A percentile compares a stretch with the other conserved stretches of the same genome.
Evolutionary conservation across 1,140 invertebrate species (phyloP).

Genomic region (Cherax destructor): DNA sequence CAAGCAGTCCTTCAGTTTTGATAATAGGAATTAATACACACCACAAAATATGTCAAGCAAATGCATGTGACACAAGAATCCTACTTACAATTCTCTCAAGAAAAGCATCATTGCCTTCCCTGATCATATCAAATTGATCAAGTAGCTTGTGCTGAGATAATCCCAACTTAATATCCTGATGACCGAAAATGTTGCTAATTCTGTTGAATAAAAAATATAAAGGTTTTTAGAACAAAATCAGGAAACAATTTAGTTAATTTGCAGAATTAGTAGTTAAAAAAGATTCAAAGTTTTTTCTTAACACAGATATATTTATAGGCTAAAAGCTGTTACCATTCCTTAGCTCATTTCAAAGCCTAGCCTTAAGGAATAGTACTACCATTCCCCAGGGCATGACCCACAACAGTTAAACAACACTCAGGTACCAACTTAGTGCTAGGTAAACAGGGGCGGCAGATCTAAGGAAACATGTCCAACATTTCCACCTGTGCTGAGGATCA

Average conservation of each 20-base stretch:
- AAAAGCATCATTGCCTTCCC: constrained; percentile 87
- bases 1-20: too few relatives aligned
- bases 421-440: too few relatives aligned
- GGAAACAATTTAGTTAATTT: background rate
- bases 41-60: too few relatives aligned
- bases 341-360: too few relatives aligned
- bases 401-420: too few relatives aligned
- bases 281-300: background rate
- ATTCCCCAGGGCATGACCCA: too few relatives aligned
- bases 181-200: constrained; percentile 46
- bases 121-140: constrained; percentile 84
- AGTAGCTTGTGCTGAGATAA: constrained; percentile 78
- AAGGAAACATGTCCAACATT: too few relatives aligned
- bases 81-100: constrained; percentile 85
- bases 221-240: background rate
- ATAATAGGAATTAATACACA: too few relatives aligned
- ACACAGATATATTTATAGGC: background rate
- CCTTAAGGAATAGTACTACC: too few relatives aligned
- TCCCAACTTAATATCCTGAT: constrained; percentile 50
- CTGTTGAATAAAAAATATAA: constrained; percentile 15
- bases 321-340: too few relatives aligned
- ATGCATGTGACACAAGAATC: background rate
- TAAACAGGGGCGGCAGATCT: too few relatives aligned
- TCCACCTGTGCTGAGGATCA: too few relatives aligned
- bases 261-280: background rate